phyloP scores from a whole-genome alignment of 2,888 invertebrate species.

The Yponomeuta malinellus region DNA sequence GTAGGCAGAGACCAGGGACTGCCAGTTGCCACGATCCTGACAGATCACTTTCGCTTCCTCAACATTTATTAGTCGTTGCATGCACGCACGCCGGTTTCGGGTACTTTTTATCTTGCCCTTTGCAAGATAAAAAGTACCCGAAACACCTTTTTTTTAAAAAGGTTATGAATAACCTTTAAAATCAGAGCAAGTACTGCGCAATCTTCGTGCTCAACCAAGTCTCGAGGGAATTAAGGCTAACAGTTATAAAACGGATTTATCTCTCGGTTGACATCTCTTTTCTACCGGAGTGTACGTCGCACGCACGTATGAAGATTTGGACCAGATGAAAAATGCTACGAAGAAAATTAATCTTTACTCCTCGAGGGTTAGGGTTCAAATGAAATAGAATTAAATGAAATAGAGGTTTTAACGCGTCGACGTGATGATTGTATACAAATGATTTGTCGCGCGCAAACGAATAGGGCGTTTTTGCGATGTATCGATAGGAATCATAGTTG shows the following conservation, averaged over 20 bases:
- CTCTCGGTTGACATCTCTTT: neutral
- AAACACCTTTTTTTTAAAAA: too few relatives aligned
- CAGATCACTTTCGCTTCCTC: too few relatives aligned
- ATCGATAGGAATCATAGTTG: too few relatives aligned
- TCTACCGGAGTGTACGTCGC: neutral
- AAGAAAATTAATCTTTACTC: neutral
- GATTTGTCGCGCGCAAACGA: constrained; percentile 3
- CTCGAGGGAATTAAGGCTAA: neutral
- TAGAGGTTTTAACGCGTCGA: neutral
- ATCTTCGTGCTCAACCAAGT: neutral
- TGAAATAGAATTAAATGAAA: neutral
- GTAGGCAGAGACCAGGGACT: too few relatives aligned
- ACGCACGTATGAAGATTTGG: constrained; percentile 10
- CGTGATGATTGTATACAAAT: neutral
- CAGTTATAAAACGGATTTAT: neutral
- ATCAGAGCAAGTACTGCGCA: neutral
- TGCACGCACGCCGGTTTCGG: too few relatives aligned
- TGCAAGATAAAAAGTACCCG: too few relatives aligned
- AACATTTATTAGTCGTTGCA: too few relatives aligned
- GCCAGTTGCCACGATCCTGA: too few relatives aligned
- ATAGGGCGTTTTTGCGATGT: neutral
- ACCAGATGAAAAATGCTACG: neutral
- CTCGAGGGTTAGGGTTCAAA: neutral
- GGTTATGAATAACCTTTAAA: neutral
- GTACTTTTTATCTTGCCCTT: too few relatives aligned